Conservation (phyloP, 2,888 invertebrate genomes). For the Priocnemis perturbator region DNA sequence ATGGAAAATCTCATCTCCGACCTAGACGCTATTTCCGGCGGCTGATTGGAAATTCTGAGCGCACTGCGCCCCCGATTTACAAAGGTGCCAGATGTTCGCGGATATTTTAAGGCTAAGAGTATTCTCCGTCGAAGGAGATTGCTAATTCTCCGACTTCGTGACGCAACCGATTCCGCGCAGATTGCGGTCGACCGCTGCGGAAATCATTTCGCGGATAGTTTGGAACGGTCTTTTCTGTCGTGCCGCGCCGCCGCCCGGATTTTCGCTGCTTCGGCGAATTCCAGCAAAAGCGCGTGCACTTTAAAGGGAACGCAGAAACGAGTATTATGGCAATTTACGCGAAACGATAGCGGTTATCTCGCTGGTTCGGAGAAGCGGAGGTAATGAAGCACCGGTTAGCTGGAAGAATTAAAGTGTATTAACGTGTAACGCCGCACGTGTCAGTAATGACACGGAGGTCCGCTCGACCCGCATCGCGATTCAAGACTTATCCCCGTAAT, state of each 20-base stretch:
- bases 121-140: constrained; percentile 29
- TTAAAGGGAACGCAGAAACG: too few relatives aligned
- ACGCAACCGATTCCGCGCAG: neutral
- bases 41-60: constrained; percentile 62
- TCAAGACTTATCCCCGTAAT: too few relatives aligned
- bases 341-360: too few relatives aligned
- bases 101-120: constrained; percentile 33
- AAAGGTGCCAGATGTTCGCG: constrained; percentile 30
- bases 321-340: too few relatives aligned
- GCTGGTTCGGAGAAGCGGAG: too few relatives aligned
- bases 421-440: too few relatives aligned
- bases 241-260: neutral
- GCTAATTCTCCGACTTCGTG: constrained; percentile 16
- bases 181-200: constrained; percentile 2
- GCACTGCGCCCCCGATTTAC: constrained; percentile 29
- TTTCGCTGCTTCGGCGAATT: too few relatives aligned
- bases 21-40: constrained; percentile 64
- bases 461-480: too few relatives aligned
- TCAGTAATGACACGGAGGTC: too few relatives aligned
- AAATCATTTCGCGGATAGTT: neutral
- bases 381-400: too few relatives aligned
- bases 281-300: too few relatives aligned
- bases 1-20: constrained; percentile 66
- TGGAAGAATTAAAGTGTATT: too few relatives aligned
- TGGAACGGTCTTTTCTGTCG: neutral